Evolutionary conservation across 2,113 vertebrate species (phyloP).

Genomic region (Etheostoma cragini): DNA sequence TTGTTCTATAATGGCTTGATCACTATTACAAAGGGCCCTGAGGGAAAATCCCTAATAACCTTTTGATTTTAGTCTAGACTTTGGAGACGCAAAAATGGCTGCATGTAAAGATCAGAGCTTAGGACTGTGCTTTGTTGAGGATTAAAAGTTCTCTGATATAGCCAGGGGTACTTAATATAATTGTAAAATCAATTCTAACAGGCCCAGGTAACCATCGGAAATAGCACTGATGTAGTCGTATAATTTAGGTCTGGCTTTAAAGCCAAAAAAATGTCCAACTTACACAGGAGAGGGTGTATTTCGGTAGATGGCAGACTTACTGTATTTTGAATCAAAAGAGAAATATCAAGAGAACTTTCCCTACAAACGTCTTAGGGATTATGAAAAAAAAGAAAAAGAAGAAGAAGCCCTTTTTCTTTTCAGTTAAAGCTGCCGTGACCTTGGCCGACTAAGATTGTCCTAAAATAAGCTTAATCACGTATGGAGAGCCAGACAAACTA

Average conservation of each 20-base stretch:
- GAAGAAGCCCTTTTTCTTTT: neutral
- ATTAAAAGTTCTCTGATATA: constrained; percentile 38
- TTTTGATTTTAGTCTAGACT: constrained; percentile 53
- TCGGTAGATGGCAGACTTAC: neutral
- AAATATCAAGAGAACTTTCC: neutral
- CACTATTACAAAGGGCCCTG: constrained; percentile 21
- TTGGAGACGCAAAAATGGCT: constrained; percentile 28
- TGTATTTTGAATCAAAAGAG: neutral
- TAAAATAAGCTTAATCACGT: constrained; percentile 7
- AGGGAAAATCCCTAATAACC: constrained; percentile 45
- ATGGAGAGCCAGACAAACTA: neutral
- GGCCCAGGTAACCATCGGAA: constrained; percentile 10
- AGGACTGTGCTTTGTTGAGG: constrained; percentile 7
- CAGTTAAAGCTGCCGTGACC: constrained; percentile 24
- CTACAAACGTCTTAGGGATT: neutral
- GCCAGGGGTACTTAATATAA: constrained; percentile 11
- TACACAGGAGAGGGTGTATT: neutral
- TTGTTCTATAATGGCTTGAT: constrained; percentile 30
- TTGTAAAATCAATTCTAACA: constrained; percentile 25
- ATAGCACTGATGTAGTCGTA: neutral
- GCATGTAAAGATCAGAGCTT: constrained; percentile 20
- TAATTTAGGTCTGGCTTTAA: neutral
- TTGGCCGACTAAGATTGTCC: neutral
- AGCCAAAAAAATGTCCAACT: neutral
- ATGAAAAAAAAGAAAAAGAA: neutral